phyloP scores from a whole-genome alignment of 2,888 invertebrate genomes.

The Zygaena filipendulae region DNA sequence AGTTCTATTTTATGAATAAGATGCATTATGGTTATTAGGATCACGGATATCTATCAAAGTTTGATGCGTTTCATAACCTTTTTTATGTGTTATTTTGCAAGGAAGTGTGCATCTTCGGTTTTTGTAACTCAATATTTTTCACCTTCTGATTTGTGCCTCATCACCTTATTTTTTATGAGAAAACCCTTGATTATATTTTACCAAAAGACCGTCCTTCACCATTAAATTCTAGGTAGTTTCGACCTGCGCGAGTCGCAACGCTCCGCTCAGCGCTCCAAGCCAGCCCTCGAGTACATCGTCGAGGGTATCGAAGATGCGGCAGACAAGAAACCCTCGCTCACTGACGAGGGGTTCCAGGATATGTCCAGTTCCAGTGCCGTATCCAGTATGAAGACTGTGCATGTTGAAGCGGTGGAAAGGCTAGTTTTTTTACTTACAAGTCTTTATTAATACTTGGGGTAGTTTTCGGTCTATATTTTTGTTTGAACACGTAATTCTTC shows the following conservation, averaged over 20 bases:
- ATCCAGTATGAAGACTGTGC: slow-evolving; percentile 36
- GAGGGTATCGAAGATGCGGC: slow-evolving; percentile 30
- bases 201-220: too few relatives aligned
- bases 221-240: slow-evolving; percentile 48
- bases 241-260: slow-evolving; percentile 41
- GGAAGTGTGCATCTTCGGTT: too few relatives aligned
- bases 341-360: slow-evolving; percentile 56
- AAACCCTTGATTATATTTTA: too few relatives aligned
- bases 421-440: too few relatives aligned
- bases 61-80: too few relatives aligned
- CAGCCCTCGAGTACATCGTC: slow-evolving; percentile 35
- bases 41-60: too few relatives aligned
- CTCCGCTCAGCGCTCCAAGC: slow-evolving; percentile 32
- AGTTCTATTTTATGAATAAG: too few relatives aligned
- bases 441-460: background rate
- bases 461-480: background rate
- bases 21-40: too few relatives aligned
- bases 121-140: too few relatives aligned
- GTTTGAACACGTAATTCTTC: background rate
- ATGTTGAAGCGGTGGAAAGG: slow-evolving; percentile 39
- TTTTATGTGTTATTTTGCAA: too few relatives aligned
- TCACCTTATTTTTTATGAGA: too few relatives aligned
- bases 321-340: slow-evolving; percentile 33
- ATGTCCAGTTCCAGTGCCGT: slow-evolving; percentile 44
- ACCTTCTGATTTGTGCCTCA: too few relatives aligned